Base-by-base conservation (phyloP, 1,140 invertebrate species). In the Drosophila insularis region DNA sequence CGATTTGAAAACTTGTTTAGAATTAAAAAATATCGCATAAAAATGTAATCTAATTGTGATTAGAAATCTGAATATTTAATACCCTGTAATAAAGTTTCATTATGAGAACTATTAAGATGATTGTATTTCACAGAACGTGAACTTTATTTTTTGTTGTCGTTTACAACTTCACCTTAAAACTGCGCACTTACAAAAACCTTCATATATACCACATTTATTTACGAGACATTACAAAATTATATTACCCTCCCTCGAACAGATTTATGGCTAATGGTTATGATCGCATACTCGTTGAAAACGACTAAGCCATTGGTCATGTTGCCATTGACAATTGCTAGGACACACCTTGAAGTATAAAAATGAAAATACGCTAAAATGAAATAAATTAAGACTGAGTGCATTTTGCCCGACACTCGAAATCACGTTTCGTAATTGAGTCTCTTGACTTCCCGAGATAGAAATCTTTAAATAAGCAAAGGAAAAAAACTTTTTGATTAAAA, bases 361-460 rank as follows among this genome's bases (percentile, higher is more conserved):
- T 43, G 8, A 19, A 46, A 8, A 46, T 21, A 50, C 17, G 19
- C 43, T 50, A 8, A 21, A 50, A 50, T 50, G 67, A 53, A 70
- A 78, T 74, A 78, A 78, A 78, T 78, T 54, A 72, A 85, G 77
- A 67, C 68, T 77, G 6, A 62, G 19, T 62, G 13, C 13, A 21
- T 69, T 76, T 64, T 56, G 68, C 65, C 68, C 46, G 63, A 55
- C 77, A 71, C 82, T 77, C 84, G 37, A 14, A 71, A 81, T 81
- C 81, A 86, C 81, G 81, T 86, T 85, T 77, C 40, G 78, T 71
- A 77, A 77, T 77, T 77, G 74, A 62, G 66, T 74, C 67, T 74
- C 67, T 79, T 79, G 71, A 71, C 67, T 43, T 73, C 53, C 50
- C 43, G n/a, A n/a, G 63, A 72, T 73, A 61, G 59, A 23, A 39